A percentile compares a stretch with the other conserved stretches of the same genome.
phyloP scores from a whole-genome alignment of 2,888 invertebrate genomes.

The Sphaerophoria taeniata region DNA sequence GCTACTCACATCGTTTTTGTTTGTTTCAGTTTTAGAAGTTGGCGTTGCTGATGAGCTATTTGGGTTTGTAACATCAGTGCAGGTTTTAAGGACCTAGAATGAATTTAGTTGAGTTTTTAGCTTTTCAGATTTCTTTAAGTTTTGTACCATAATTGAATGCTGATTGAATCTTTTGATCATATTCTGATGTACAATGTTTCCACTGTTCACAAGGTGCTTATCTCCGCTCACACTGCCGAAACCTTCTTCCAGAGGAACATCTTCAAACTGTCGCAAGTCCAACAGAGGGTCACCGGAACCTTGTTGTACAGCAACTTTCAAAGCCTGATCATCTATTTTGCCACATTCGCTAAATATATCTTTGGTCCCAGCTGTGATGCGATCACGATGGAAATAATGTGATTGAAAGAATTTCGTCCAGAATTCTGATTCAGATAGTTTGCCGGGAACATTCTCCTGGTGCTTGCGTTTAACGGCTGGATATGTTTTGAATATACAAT shows the following conservation, averaged over 20 bases:
- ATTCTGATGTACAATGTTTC: slow-evolving; percentile 91
- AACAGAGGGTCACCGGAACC: slow-evolving; percentile 92
- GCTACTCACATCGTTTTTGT: slow-evolving; percentile 79
- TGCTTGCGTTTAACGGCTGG: slow-evolving; percentile 99
- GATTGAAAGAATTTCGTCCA: slow-evolving; percentile 99
- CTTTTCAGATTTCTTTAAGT: not conserved
- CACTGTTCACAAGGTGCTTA: slow-evolving; percentile 82
- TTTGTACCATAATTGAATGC: slow-evolving; percentile 96
- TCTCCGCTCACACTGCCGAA: slow-evolving; percentile 84
- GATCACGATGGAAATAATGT: slow-evolving; percentile 98
- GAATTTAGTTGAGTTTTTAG: slow-evolving; percentile 1
- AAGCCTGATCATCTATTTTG: slow-evolving; percentile 94
- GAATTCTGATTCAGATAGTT: slow-evolving; percentile 97
- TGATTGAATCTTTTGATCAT: slow-evolving; percentile 99
- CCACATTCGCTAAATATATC: slow-evolving; percentile 99
- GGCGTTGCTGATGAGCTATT: slow-evolving; percentile 71
- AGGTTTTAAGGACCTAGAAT: slow-evolving; percentile 87
- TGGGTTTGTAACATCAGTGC: slow-evolving; percentile 80
- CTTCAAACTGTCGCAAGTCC: slow-evolving; percentile 92
- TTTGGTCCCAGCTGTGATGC: slow-evolving; percentile 94
- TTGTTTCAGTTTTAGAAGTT: slow-evolving; percentile 75
- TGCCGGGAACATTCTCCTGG: slow-evolving; percentile 96
- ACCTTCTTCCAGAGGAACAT: slow-evolving; percentile 86
- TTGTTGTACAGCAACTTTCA: slow-evolving; percentile 89
- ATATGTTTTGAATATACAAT: slow-evolving; percentile 99